Base-by-base conservation (phyloP, 64 coral and sea anemone genomes). In the Pocillopora damicornis region DNA sequence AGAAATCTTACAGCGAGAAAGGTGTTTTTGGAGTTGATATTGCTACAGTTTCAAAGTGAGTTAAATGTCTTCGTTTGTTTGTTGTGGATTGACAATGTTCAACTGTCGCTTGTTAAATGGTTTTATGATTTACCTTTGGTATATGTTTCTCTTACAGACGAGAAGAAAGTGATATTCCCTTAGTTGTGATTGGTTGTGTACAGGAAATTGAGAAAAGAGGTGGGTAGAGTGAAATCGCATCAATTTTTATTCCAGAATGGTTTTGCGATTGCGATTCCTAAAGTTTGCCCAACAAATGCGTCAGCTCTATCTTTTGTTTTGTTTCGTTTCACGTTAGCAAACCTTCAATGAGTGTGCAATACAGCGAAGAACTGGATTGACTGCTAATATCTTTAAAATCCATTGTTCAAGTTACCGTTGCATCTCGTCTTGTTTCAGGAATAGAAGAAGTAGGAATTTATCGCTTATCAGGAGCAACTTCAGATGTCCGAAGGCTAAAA, bases 1-100 rank as follows among this genome's bases (percentile, higher is more conserved):
- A 90, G 60, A 93, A 92, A 7, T 99, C 97, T 51, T 76, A 87
- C 16, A 88, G 84, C 23, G 79, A 88, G 25, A 92, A 89, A 25
- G 97, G 97, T 59, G 93, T 99, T 11, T 99, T 99, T 89, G 97
- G 97, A 42, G 97, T 99, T 59, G 93, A 95, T 78, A 95, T 99
- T 30, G 90, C 63, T 7, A 88, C 63, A 51, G 97, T 99, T 18
- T 88, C 90, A 61, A 88, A 90, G 97, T 99, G 86, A 75, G 23
- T 23, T 51, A 22, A 20, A 64, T 14, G 18, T 75, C 69, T 89
- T 25, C 74, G 37, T 68, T 22, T 14, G 38, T 1, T 71, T 15
- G 61, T 13, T 15, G 13, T 63, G 61, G 13, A 17, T 63, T 63
- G 16, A 63, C 1, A 63, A 63, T 51, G 42, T 51, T 51, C 42